Evolutionary conservation across 2,888 invertebrate genomes (phyloP).

Genomic region (Tubulanus polymorphus): DNA sequence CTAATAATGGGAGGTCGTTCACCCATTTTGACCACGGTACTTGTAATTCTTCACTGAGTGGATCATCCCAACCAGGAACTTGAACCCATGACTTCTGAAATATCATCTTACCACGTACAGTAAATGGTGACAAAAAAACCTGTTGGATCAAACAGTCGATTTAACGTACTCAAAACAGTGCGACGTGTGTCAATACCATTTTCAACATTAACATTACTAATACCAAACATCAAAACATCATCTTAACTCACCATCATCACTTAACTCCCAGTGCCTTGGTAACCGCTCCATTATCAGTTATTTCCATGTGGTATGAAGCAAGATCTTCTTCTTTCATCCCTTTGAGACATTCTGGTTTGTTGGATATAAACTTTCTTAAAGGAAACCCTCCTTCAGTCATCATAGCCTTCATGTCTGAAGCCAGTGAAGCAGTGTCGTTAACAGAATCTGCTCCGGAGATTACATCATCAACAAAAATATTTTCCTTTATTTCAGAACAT

Average conservation of each 20-base stretch:
- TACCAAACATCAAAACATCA: too few species aligned
- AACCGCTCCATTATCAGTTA: background rate
- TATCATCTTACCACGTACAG: background rate
- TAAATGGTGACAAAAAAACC: background rate
- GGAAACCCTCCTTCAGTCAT: background rate
- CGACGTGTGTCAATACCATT: background rate
- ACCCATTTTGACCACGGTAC: background rate
- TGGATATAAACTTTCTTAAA: background rate
- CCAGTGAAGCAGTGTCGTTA: background rate
- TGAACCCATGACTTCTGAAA: background rate
- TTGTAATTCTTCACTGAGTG: background rate
- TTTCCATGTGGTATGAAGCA: background rate
- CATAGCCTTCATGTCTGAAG: background rate
- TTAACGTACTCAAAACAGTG: background rate
- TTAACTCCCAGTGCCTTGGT: background rate
- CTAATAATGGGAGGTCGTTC: background rate
- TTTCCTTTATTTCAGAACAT: background rate
- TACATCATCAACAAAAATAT: background rate
- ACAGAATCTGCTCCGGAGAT: background rate
- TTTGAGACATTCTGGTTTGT: background rate
- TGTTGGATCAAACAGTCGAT: background rate
- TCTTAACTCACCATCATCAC: too few species aligned
- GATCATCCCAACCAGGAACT: background rate
- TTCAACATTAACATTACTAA: too few species aligned
- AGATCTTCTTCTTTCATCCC: background rate